Evolutionary conservation across 2,113 vertebrate genomes (phyloP), one percentile per base, ranked within the genome.

Genomic region (Poeciliopsis turrubarensis): DNA sequence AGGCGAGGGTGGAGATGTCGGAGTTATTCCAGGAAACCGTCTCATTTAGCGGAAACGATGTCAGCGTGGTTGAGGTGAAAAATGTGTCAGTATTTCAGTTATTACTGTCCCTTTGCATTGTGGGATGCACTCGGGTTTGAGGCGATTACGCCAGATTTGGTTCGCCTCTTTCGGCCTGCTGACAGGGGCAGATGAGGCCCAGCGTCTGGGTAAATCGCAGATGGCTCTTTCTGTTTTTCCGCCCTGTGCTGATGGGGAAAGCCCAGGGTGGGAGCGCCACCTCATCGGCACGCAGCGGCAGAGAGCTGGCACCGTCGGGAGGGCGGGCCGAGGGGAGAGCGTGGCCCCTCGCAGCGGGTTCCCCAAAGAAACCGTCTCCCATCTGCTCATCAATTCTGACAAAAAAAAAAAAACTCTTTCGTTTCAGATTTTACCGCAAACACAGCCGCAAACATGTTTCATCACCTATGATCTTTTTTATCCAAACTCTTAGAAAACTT

Each of bases 351-450:
- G 77, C 81, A 61, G 81, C 57, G 74, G 89, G 81, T 68, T 82
- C 69, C 74, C 71, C 68, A 3, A 62, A 80, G 83, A 80, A 86
- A 81, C 81, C 0, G 39, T 84, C 86, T 90, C 88, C 51, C 88
- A 90, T 91, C 88, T 92, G 89, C 83, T 86, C 79, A 91, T 87
- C 83, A 82, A 81, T 62, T 65, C 74, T 83, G 82, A 91, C 82
- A 83, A 70, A 62, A 81, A 71, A n/a, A 78, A 83, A 65, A 70
- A 31, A 39, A 2, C 27, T 2, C 19, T 70, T 84, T 82, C 70
- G 62, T 78, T 80, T 63, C 73, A 65, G 67, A 34, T 29, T 68
- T 37, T 34, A 6, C 15, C 70, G 27, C 60, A 71, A n/a, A 47
- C 60, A 51, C 57, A 71, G 31, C 44, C 0, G 1, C 29, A 25